A percentile compares a stretch with the other conserved stretches of the same genome.
phyloP scores from a whole-genome alignment of 2,888 invertebrate genomes.

The Synergus japonicus region DNA sequence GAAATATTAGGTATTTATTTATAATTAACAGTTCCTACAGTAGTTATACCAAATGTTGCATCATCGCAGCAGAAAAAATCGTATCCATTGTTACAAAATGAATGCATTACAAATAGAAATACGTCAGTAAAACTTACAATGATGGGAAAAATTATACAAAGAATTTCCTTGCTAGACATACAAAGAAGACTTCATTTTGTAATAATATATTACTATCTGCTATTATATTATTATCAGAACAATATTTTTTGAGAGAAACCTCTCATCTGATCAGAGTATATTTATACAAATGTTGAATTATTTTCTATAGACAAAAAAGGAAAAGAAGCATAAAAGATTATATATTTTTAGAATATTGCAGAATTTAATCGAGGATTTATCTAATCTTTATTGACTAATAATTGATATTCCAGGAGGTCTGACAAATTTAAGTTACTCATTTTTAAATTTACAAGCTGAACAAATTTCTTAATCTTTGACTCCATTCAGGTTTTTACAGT shows the following conservation, averaged over 20 bases:
- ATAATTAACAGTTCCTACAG: conserved; percentile 32
- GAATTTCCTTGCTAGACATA: neutral
- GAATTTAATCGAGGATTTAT: neutral
- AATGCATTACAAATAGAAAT: neutral
- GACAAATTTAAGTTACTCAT: neutral
- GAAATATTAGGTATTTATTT: conserved; percentile 19
- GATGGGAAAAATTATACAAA: neutral
- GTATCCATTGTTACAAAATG: neutral
- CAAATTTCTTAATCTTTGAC: neutral
- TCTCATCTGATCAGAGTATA: neutral
- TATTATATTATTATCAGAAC: neutral
- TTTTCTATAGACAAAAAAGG: neutral
- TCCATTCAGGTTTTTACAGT: neutral
- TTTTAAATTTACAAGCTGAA: neutral
- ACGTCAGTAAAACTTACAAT: neutral
- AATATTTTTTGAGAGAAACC: conserved; percentile 1
- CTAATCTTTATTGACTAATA: conserved; percentile 55
- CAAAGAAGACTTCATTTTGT: neutral
- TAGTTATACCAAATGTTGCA: conserved; percentile 32
- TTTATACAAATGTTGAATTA: conserved; percentile 19
- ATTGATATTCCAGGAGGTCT: neutral
- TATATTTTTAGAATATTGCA: conserved; percentile 26
- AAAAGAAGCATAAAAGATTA: neutral
- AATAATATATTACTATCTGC: neutral
- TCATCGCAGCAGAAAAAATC: neutral